Percentiles rank a stretch among this genome's conserved stretches.
Evolutionary conservation across 2,113 vertebrate genomes (phyloP).

Genomic region (Sylvicapra grimmia): DNA sequence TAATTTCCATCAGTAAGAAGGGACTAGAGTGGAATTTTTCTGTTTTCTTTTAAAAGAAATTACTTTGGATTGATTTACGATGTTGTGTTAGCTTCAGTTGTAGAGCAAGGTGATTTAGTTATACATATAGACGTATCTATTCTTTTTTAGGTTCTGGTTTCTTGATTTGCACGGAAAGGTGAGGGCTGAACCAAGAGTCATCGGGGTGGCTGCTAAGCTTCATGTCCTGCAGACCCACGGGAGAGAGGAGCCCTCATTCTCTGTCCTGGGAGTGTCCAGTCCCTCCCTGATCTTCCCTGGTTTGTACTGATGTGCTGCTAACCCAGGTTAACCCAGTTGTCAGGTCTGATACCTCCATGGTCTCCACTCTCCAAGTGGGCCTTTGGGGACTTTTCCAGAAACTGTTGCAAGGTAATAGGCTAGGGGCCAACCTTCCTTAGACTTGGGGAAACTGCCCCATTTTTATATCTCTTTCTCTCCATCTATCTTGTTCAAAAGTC

Average conservation of each 20-base stretch:
- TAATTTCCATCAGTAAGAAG: neutral
- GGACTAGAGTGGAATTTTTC: neutral
- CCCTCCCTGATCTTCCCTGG: neutral
- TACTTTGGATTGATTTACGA: neutral
- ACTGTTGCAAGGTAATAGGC: no score
- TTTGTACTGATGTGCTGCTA: no score
- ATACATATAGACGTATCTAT: neutral
- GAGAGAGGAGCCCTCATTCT: neutral
- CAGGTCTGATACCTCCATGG: no score
- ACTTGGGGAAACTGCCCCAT: neutral
- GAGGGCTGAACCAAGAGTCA: neutral
- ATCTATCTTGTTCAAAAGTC: neutral
- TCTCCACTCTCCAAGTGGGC: no score
- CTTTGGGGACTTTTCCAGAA: no score
- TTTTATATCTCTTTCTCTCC: neutral
- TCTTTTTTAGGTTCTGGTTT: neutral
- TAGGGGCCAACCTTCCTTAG: no score
- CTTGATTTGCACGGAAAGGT: neutral
- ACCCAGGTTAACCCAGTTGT: no score
- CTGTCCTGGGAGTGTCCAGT: accelerated
- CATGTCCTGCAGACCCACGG: neutral
- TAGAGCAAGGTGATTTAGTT: neutral
- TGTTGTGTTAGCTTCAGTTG: neutral
- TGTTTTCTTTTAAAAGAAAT: neutral
- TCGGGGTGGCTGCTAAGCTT: neutral